Base-by-base conservation (phyloP, 37 sponge, comb jelly and placozoan genomes). In the Halisarca cf. caerulea region DNA sequence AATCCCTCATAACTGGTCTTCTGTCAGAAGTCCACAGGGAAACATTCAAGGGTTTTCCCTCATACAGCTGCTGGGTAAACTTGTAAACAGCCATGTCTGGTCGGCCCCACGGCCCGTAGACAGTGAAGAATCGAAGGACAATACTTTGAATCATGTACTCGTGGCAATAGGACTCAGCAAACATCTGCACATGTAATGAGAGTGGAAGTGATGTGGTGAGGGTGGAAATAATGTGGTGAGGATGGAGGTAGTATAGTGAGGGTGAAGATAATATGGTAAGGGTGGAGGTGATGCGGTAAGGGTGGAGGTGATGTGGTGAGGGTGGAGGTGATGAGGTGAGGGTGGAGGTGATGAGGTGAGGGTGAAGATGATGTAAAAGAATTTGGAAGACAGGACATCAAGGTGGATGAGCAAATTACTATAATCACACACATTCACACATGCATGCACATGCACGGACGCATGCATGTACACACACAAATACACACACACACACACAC, bases 71-170 rank as follows among this genome's bases (percentile, higher is more conserved):
- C 53, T 73, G 33, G 51, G 90, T 44, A 58, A 86, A 85, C 47
- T 88, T 85, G 81, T 90, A 94, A 23, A 88, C 91, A 59, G 94
- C 94, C 94, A 94, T 94, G 74, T 94, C 94, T 14, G 91, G 94
- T 40, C 94, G 28, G 2, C 94, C 94, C 94, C 94, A 94, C 6
- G 94, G 91, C 0, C 94, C 94, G 40, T 94, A 94, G 45, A 94
- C 94, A 18, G 94, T 88, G 54, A 94, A 94, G 53, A 90, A 83
- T 0, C 94, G 66, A 0, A 90, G 80, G 0, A 91, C 94, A 23
- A 94, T 34, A 15, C 78, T 38, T 66, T 21, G 27, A 61, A 88
- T 23, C 27, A 43, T 47, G 54, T 87, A 51, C 45, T 83, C 80
- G 11, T 42, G 18, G 30, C 94, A 93, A 83, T 90, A 90, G 27